These are phyloP conservation scores for Oscheius sp. DNA, from an alignment of 2,888 invertebrate species.

Conservation along the genomic window DNA sequence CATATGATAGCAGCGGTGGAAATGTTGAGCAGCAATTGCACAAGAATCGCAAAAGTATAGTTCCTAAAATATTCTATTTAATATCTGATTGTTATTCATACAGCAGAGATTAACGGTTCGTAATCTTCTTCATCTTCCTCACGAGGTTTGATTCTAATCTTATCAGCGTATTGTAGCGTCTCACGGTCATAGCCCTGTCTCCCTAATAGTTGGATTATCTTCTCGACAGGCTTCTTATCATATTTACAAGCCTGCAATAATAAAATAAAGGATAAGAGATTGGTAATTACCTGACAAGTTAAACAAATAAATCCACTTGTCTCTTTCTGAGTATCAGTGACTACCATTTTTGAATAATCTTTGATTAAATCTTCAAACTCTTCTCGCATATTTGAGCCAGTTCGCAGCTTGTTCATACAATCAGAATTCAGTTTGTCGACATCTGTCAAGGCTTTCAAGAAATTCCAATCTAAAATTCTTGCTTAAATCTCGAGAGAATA, in stretches of 20 bases:
- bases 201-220: constrained; percentile 39
- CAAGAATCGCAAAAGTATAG: constrained; percentile 42
- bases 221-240: constrained; percentile 31
- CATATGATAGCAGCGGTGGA: constrained; percentile 42
- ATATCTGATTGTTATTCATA: neutral
- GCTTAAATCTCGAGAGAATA: neutral
- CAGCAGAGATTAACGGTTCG: constrained; percentile 11
- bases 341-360: neutral
- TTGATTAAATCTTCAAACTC: constrained; percentile 19
- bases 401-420: constrained; percentile 28
- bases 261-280: too few species aligned
- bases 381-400: constrained; percentile 15
- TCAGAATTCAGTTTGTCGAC: constrained; percentile 34
- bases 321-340: neutral
- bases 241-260: constrained; percentile 41
- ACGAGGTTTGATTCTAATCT: neutral
- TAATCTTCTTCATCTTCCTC: constrained; percentile 5
- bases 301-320: neutral
- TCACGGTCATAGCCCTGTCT: constrained; percentile 32
- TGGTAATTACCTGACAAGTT: constrained; percentile 17
- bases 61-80: constrained; percentile 39
- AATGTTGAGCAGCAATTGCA: constrained; percentile 32
- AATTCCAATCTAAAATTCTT: constrained; percentile 41
- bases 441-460: constrained; percentile 35
- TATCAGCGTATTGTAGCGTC: constrained; percentile 13